These are phyloP conservation scores for Kryphioiulus occultus DNA, from an alignment of 2,888 invertebrate species.

Conservation along the genomic window DNA sequence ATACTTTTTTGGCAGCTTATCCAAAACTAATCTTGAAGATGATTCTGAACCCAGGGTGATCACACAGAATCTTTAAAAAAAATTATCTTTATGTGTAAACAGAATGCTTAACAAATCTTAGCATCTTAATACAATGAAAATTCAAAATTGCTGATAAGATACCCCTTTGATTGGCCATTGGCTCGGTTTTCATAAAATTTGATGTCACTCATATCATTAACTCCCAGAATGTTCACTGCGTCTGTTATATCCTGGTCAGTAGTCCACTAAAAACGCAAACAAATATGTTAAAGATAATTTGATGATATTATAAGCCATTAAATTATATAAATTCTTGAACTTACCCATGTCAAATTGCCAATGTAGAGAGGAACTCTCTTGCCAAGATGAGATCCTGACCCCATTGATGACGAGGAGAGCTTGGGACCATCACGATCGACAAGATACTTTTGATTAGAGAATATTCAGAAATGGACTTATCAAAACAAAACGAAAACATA, in stretches of 20 bases:
- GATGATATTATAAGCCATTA: constrained; percentile 24
- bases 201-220: constrained; percentile 93
- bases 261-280: constrained; percentile 78
- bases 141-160: constrained; percentile 53
- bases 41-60: constrained; percentile 92
- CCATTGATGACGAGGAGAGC: constrained; percentile 65
- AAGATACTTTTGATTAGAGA: constrained; percentile 47
- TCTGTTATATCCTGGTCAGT: constrained; percentile 96
- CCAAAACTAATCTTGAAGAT: constrained; percentile 88
- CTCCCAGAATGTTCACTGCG: constrained; percentile 85
- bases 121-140: not conserved
- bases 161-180: constrained; percentile 97
- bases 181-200: constrained; percentile 99
- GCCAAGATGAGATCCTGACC: constrained; percentile 66
- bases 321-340: constrained; percentile 57
- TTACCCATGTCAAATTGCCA: constrained; percentile 98
- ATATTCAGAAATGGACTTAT: constrained; percentile 2
- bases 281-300: not conserved
- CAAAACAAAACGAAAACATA: constrained; percentile 13
- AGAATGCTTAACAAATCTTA: not conserved
- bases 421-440: constrained; percentile 45
- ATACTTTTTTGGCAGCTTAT: constrained; percentile 85
- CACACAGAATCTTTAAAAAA: constrained; percentile 77
- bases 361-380: constrained; percentile 92
- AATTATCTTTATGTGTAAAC: constrained; percentile 46